Evolutionary conservation across 2,113 vertebrate species (phyloP), one percentile per base, ranked within the genome.

Genomic region (Otolemur garnettii): DNA sequence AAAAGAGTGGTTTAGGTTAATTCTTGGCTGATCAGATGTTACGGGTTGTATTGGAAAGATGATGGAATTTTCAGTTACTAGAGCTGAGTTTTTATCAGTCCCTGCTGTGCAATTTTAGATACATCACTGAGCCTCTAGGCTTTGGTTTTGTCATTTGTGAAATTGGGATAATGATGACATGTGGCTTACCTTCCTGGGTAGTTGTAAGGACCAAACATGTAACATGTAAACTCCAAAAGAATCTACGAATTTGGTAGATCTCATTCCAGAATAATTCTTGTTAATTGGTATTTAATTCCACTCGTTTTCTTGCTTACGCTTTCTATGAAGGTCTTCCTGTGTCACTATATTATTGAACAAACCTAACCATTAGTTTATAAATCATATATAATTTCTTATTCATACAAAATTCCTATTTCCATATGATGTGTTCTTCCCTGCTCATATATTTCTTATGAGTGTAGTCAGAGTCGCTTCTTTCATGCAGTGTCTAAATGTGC

Each of bases 391-490:
- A 77, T 91, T 83, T 62, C 64, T 92, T 87, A 90, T 78, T 30
- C 68, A 81, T 74, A 87, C 22, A 87, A 89, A 95, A 90, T 92
- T 91, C 72, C 6, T 24, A 90, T 83, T 92, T 94, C 69, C 33
- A 26, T 90, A 60, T 78, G 53, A 57, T 90, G 3, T 62, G 90
- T 86, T 92, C 33, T 89, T 55, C 19, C 90, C 33, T 80, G 64
- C 12, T 82, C n/a, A 45, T 93, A 10, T 38, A 50, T 93, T 90
- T 93, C 45, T 93, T 94, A 78, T 35, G 71, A 35, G 64, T 87
- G 50, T 69, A 53, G 69, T 96, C 87, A 94, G 78, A 87, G 26
- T 77, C 64, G 64, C 24, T 95, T 83, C 42, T 95, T 93, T 89
- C 28, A 86, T 68, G 30, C 22, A 50, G 28, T 78, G 66, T 88